These are phyloP conservation scores for Brachyhypopomus occidentalis DNA, from an alignment of 2,113 vertebrate genomes.

Conservation along the genomic window DNA sequence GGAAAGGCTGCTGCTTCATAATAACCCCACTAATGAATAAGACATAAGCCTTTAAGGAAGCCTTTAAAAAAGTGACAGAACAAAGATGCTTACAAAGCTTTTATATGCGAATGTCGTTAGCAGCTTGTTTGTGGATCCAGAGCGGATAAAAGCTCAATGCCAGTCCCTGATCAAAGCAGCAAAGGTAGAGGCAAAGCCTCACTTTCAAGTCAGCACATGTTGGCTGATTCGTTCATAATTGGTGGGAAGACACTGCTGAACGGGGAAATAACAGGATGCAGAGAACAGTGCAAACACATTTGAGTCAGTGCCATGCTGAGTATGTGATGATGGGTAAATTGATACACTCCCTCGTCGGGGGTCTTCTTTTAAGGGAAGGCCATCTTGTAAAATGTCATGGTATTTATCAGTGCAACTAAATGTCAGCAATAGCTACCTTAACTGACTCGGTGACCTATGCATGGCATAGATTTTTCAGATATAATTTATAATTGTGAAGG, in stretches of 20 bases:
- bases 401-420: constrained; percentile 61
- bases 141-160: constrained; percentile 48
- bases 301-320: constrained; percentile 51
- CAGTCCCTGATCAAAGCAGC: constrained; percentile 45
- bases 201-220: constrained; percentile 44
- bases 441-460: constrained; percentile 56
- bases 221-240: constrained; percentile 49
- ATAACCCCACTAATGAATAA: constrained; percentile 52
- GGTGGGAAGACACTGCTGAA: constrained; percentile 42
- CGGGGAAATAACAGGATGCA: constrained; percentile 55
- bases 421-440: constrained; percentile 53
- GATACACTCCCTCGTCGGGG: constrained; percentile 55
- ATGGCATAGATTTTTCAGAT: constrained; percentile 51
- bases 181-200: constrained; percentile 34
- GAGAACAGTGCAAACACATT: constrained; percentile 44
- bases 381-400: constrained; percentile 61
- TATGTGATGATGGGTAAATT: constrained; percentile 55
- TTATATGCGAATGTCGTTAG: constrained; percentile 44
- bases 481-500: constrained; percentile 45
- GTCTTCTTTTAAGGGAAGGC: constrained; percentile 57
- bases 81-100: constrained; percentile 47
- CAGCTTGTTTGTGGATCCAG: constrained; percentile 46
- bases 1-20: constrained; percentile 37
- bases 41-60: constrained; percentile 44
- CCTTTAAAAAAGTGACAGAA: constrained; percentile 49